Evolutionary conservation across 1,140 invertebrate genomes (phyloP).

Genomic region (Dendrolimus kikuchii): DNA sequence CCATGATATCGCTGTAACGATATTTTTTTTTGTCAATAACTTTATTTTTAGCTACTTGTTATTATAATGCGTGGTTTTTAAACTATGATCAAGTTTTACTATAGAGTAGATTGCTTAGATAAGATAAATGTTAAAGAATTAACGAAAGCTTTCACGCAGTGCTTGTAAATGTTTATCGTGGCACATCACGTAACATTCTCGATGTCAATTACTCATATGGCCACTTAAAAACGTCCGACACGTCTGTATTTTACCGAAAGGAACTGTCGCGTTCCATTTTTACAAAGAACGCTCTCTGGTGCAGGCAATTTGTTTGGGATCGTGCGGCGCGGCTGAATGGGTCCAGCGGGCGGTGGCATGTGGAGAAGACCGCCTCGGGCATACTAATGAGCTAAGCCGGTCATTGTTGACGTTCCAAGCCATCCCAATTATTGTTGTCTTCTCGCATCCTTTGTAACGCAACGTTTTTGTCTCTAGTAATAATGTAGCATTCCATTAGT

Average conservation of each 20-base stretch:
- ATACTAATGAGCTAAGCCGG: conserved; percentile 32
- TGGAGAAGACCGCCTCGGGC: conserved; percentile 20
- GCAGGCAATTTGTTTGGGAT: conserved; percentile 46
- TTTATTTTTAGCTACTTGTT: too few relatives aligned
- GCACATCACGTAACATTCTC: conserved; percentile 11
- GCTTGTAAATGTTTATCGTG: too few relatives aligned
- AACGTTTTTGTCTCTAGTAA: conserved; percentile 3
- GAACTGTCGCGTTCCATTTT: conserved; percentile 27
- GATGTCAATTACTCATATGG: conserved; percentile 36
- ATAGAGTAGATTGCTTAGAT: too few relatives aligned
- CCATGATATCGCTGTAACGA: too few relatives aligned
- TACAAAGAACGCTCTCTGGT: conserved; percentile 28
- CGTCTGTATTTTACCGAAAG: conserved; percentile 27
- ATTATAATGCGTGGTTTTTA: too few relatives aligned
- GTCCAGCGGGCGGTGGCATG: conserved; percentile 14
- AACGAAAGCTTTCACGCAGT: too few relatives aligned
- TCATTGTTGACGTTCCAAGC: conserved; percentile 7
- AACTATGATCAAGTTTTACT: too few relatives aligned
- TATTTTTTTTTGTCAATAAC: too few relatives aligned
- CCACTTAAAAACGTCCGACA: conserved; percentile 23
- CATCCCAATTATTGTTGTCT: conserved; percentile 21
- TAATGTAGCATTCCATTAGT: background rate
- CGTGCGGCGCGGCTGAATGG: conserved; percentile 40
- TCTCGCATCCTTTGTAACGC: conserved; percentile 17
- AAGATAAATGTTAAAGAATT: too few relatives aligned